Evolutionary conservation across 2,888 invertebrate species (phyloP).

Genomic region (Rhamphomyia laevipes): DNA sequence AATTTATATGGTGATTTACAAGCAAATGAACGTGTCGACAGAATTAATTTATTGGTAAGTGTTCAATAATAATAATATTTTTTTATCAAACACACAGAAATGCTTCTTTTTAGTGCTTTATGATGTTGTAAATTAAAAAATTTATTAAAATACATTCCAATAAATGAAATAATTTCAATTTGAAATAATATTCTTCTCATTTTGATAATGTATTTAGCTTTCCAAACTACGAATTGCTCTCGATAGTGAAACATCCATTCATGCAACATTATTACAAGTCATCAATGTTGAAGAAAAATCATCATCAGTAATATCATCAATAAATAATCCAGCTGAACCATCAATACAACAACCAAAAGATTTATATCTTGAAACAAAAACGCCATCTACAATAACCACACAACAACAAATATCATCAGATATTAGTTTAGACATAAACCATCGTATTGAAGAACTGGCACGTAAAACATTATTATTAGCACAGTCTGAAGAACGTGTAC

Average conservation of each 20-base stretch:
- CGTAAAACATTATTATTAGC: slow-evolving; percentile 37
- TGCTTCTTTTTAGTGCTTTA: background rate
- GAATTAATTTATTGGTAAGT: slow-evolving; percentile 78
- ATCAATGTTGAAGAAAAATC: slow-evolving; percentile 34
- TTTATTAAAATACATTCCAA: background rate
- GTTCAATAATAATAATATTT: background rate
- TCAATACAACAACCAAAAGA: slow-evolving; percentile 8
- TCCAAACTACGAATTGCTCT: slow-evolving; percentile 62
- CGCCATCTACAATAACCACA: background rate
- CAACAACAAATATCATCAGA: background rate
- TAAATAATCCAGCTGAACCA: slow-evolving; percentile 7
- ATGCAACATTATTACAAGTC: slow-evolving; percentile 34
- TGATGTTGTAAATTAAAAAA: background rate
- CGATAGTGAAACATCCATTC: slow-evolving; percentile 54
- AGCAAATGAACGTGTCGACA: slow-evolving; percentile 54
- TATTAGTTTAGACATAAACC: background rate
- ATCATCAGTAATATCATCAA: slow-evolving; percentile 14
- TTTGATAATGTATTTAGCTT: too few relatives aligned
- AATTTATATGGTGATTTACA: slow-evolving; percentile 63
- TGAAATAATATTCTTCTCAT: too few relatives aligned
- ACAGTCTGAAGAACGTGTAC: slow-evolving; percentile 75
- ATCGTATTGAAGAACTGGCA: slow-evolving; percentile 13
- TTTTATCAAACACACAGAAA: too few relatives aligned
- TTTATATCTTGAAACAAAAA: slow-evolving; percentile 14
- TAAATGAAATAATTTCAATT: too few relatives aligned